These are phyloP conservation scores for Oxygymnocypris stewartii DNA, from an alignment of 2,113 vertebrate species.

Conservation along the genomic window DNA sequence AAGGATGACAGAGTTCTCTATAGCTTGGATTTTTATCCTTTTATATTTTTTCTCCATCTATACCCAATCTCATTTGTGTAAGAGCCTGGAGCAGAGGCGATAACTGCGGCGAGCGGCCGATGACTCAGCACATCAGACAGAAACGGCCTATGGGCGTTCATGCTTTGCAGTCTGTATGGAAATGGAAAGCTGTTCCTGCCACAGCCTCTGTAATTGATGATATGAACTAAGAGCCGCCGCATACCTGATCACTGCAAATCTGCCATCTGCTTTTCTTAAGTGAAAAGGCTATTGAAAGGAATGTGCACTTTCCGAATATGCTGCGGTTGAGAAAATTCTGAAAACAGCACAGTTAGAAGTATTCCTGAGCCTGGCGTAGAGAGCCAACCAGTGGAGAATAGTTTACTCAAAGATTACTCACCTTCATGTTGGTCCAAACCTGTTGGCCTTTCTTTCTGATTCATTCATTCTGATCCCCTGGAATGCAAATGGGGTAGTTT, in stretches of 20 bases:
- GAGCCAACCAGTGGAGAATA: neutral
- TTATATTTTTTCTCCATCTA: slow-evolving; percentile 21
- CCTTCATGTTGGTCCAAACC: neutral
- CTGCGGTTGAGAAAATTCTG: slow-evolving; percentile 4
- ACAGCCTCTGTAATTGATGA: slow-evolving; percentile 43
- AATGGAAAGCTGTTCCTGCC: slow-evolving; percentile 46
- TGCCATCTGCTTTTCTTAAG: slow-evolving; percentile 46
- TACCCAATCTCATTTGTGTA: slow-evolving; percentile 1
- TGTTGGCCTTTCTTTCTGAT: neutral
- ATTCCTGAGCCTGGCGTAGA: neutral
- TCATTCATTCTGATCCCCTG: neutral
- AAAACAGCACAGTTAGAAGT: neutral
- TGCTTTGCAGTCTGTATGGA: slow-evolving; percentile 45
- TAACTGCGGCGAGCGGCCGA: slow-evolving; percentile 19
- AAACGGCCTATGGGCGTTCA: slow-evolving; percentile 34
- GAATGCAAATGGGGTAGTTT: too few species aligned
- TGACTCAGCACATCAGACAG: slow-evolving; percentile 41
- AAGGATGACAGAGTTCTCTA: neutral
- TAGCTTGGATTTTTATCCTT: slow-evolving; percentile 25
- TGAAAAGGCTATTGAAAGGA: slow-evolving; percentile 39
- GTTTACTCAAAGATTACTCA: neutral
- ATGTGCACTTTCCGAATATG: slow-evolving; percentile 7
- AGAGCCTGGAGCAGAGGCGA: slow-evolving; percentile 18
- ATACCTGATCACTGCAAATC: slow-evolving; percentile 41
- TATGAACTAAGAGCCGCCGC: slow-evolving; percentile 36